Conservation (phyloP, 2,888 invertebrate genomes). For the Andrena dorsata region DNA sequence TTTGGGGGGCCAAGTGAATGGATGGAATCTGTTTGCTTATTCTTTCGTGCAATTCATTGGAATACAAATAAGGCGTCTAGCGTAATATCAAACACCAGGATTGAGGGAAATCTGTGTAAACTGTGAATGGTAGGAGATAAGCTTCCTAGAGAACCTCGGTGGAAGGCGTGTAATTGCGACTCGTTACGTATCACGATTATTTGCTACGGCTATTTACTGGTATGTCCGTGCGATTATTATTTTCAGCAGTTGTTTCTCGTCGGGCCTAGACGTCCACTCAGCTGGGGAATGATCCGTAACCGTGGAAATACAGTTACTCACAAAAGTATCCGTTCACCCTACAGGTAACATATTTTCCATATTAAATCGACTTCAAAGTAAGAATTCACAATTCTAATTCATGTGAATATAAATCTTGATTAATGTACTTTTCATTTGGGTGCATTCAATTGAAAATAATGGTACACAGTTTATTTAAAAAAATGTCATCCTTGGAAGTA, state of each 20-base stretch:
- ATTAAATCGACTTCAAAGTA: too few species aligned
- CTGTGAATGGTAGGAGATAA: not conserved
- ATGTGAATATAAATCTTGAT: too few species aligned
- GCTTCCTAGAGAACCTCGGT: not conserved
- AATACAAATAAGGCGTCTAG: not conserved
- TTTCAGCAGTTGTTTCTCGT: not conserved
- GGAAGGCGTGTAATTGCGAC: constrained; percentile 26
- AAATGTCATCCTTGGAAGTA: too few species aligned
- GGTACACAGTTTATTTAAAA: too few species aligned
- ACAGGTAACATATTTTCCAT: too few species aligned
- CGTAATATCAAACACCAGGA: not conserved
- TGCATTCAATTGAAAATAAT: too few species aligned
- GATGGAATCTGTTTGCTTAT: not conserved
- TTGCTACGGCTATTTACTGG: constrained; percentile 7
- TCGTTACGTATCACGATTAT: constrained; percentile 19
- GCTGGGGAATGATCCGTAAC: constrained; percentile 27
- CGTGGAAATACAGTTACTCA: constrained; percentile 29
- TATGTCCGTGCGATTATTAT: constrained; percentile 20
- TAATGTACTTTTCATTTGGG: too few species aligned
- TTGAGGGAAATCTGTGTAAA: not conserved
- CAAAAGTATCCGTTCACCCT: too few species aligned
- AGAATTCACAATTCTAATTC: too few species aligned
- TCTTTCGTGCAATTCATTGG: not conserved
- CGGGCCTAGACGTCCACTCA: not conserved
- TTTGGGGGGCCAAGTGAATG: not conserved